Evolutionary conservation across 2,797 vertebrate species (phyloP), one percentile per base, ranked within the genome.

Genomic region (Helicolenus hilgendorfi): DNA sequence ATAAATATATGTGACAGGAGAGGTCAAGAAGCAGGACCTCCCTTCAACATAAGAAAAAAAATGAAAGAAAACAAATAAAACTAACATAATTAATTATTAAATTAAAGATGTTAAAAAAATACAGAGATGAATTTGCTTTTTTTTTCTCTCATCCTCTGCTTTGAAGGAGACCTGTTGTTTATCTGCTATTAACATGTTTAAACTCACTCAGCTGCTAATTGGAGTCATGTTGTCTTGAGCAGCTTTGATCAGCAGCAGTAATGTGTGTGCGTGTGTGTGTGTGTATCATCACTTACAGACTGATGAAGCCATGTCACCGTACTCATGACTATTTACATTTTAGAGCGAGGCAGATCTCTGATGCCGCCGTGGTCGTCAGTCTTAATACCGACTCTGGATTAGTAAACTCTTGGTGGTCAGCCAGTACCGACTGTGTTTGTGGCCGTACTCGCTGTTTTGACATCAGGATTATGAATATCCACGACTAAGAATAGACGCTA

Each of bases 401-500:
- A 88, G 72, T 26, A 13, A 33, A 71, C 15, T 79, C 83, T 49
- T 82, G 78, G 78, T 89, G 38, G 29, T 72, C 73, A 24, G 81
- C 72, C 87, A 87, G 65, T 20, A 11, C 29, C 15, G 3, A 29
- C 73, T 14, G 63, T 2, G n/a, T 71, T 77, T 64, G 41, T 76
- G 59, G 45, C 59, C 49, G 24, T n/a, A 41, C 55, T 68, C 2
- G 3, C 64, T 92, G 63, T 86, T 88, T 83, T 81, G 65, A 75
- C 74, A 81, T 84, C 18, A 5, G 86, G 87, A 91, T 93, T 92
- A 89, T 79, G 77, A 86, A 78, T 78, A 75, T 72, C 84, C 58
- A 69, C 11, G 5, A 29, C 81, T 85, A 89, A 88, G 92, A 93
- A 95, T 84, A 93, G 85, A 85, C 27, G 33, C 63, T 18, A 35